Base-by-base conservation (phyloP, 2,888 invertebrate genomes). In the Pimpla rufipes region DNA sequence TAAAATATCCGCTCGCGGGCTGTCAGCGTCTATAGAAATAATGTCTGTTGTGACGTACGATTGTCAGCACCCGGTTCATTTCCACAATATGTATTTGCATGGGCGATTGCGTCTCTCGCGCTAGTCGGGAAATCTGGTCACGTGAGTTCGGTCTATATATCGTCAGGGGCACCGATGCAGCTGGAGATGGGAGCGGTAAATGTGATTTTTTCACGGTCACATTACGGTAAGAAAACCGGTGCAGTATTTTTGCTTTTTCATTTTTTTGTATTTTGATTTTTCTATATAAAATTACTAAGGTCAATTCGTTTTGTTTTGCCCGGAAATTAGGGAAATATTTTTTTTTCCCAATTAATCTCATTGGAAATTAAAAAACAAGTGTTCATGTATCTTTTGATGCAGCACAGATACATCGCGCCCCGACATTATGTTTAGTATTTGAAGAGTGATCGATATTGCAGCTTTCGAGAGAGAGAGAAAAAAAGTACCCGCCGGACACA, bases 1-100 rank as follows among this genome's bases (percentile, higher is more conserved):
- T 11, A 5, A 29, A 29, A 67, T 57, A n/a, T 4, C 45, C 8
- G 13, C 57, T 67, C 29, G 29, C 29, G 29, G 35, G 18, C 5
- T 18, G 52, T 55, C 57, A 37, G 59, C 16, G 57, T 37, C 68
- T 77, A 77, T 77, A 77, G 77, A 77, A 77, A 77, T 68, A 77
- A 77, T 68, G 47, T 59, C 18, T 21, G n/a, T 47, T 40, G n/a
- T 66, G 10, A 16, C 29, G 23, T 45, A 55, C 67, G 57, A 66
- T 55, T 47, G n/a, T 57, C 13, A 35, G 1, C 35, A 35, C 35
- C 18, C 42, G 59, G 35, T 59, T 13, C 47, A 35, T 59, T 57
- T 67, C 18, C 16, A 29, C 35, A 18, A 68, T 50, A 29, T 29
- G 29, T 29, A 50, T 50, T 50, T 68, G 50, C 35, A 37, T 37